phyloP scores from a whole-genome alignment of 2,888 invertebrate genomes.

The Zele albiditarsus region DNA sequence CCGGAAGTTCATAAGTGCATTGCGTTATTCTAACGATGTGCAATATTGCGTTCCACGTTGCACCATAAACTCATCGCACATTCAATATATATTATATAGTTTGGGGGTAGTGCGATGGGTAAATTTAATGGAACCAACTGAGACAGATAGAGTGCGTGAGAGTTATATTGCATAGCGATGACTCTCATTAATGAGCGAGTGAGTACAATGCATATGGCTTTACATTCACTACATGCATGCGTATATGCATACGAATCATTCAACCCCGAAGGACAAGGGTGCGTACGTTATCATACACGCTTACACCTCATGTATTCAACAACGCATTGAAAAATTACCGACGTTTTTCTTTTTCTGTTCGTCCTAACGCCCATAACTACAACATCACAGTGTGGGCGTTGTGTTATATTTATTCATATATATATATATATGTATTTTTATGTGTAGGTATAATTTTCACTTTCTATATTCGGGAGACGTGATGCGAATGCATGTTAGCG shows the following conservation, averaged over 20 bases:
- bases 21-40: constrained; percentile 52
- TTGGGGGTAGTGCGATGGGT: not conserved
- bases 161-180: constrained; percentile 40
- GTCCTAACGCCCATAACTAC: not conserved
- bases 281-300: not conserved
- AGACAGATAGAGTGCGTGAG: not conserved
- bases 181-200: constrained; percentile 48
- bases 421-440: too few relatives aligned
- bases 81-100: not conserved
- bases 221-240: not conserved
- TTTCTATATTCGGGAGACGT: not conserved
- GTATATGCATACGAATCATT: not conserved
- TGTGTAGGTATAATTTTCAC: too few relatives aligned
- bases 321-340: not conserved
- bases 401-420: not conserved
- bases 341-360: not conserved
- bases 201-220: constrained; percentile 43
- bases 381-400: not conserved
- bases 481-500: not conserved
- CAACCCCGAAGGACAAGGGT: constrained; percentile 11
- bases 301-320: not conserved
- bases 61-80: constrained; percentile 22
- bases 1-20: constrained; percentile 55
- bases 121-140: constrained; percentile 3
- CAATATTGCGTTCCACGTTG: constrained; percentile 28